Base-by-base conservation (phyloP, 1,140 invertebrate genomes). In the Heliconius melpomene region DNA sequence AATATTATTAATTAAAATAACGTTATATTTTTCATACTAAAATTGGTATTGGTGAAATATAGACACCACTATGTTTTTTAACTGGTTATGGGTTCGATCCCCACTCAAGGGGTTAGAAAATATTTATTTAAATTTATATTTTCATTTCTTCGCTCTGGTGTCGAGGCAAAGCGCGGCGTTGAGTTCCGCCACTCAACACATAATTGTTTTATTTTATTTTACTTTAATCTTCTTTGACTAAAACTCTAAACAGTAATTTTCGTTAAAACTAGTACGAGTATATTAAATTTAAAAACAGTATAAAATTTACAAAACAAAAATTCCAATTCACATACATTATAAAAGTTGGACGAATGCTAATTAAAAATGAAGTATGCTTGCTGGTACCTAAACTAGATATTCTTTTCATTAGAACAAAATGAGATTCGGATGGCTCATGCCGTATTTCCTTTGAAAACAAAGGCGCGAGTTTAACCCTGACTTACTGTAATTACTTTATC, bases 401-500 rank as follows among this genome's bases (percentile, higher is more conserved):
- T 77, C 32, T 77, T 77, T 77, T 77, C 75, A 77, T 77, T 71
- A 50, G 26, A 70, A 70, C 66, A 77, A 77, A 70, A 75, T 11
- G 50, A 23, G 60, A 66, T 66, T 66, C 26, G 60, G 23, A 66
- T 66, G 60, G 60, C 60, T 7, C 60, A 66, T 66, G 60, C 60
- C 40, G 26, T 76, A 70, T 70, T 70, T 76, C 60, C 23, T 76
- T 70, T 76, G 75, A 76, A 70, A 66, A 66, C 60, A 66, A 66
- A 66, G 60, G 60, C 60, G 60, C 60, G 60, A 26, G 52, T 23
- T 75, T 76, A 70, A 66, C n/a, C 75, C 26, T 66, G 75, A 76
- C 38, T 76, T 76, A 46, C 38, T 46, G 23, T 76, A 74, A 74
- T 75, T 26, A 75, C 52, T 36, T 52, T 50, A 75, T 36, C 74